Percentiles rank a stretch among this genome's conserved stretches.
These are phyloP conservation scores for Chrysina gloriosa DNA, from an alignment of 2,888 invertebrate species.

Conservation along the genomic window DNA sequence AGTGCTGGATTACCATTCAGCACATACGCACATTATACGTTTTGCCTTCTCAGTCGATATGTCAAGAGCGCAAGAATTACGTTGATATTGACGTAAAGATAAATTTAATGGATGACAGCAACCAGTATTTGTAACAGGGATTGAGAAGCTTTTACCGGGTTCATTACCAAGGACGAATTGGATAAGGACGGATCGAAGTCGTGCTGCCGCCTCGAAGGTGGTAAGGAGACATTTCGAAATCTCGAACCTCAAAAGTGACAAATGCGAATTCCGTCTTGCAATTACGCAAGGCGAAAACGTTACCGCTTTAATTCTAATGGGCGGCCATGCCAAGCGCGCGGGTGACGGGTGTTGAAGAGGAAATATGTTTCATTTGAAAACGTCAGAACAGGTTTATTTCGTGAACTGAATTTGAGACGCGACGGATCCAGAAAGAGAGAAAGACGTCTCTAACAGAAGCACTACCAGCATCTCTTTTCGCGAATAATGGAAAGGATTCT, in stretches of 20 bases:
- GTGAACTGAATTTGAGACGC: slow-evolving; percentile 35
- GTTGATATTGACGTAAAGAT: slow-evolving; percentile 14
- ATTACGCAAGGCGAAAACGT: slow-evolving; percentile 35
- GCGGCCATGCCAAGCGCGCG: slow-evolving; percentile 21
- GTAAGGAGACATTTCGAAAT: slow-evolving; percentile 29
- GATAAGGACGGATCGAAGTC: slow-evolving; percentile 13
- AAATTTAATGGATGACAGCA: slow-evolving; percentile 12
- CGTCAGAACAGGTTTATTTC: slow-evolving; percentile 37
- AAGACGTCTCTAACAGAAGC: neutral
- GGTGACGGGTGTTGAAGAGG: slow-evolving; percentile 15
- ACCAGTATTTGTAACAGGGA: slow-evolving; percentile 17
- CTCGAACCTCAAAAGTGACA: slow-evolving; percentile 35
- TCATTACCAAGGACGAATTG: slow-evolving; percentile 27
- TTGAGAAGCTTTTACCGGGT: neutral
- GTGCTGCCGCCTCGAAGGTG: neutral
- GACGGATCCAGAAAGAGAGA: slow-evolving; percentile 13
- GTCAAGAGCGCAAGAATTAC: neutral
- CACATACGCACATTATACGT: neutral
- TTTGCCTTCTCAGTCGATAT: neutral
- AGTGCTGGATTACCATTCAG: slow-evolving; percentile 4
- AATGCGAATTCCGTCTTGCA: slow-evolving; percentile 35
- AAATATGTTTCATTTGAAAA: slow-evolving; percentile 38
- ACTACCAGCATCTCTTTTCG: slow-evolving; percentile 22
- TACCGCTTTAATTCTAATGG: slow-evolving; percentile 36
- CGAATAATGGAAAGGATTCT: slow-evolving; percentile 34